phyloP scores from a whole-genome alignment of 2,888 invertebrate species.

The Trissoscelio sp. region DNA sequence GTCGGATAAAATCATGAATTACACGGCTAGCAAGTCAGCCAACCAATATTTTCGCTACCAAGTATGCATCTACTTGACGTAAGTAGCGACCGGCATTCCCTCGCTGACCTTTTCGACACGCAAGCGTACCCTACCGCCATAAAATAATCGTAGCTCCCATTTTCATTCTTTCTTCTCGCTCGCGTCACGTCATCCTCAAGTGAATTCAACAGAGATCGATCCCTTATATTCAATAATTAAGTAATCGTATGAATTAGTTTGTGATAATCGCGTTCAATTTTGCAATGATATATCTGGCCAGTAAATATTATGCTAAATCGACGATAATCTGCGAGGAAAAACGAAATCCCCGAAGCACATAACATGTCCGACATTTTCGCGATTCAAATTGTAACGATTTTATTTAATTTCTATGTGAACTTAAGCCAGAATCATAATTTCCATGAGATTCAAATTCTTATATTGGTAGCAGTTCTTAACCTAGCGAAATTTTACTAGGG shows the following conservation, averaged over 20 bases:
- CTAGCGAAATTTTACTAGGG: too few species aligned
- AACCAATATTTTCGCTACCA: constrained; percentile 43
- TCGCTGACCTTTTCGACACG: constrained; percentile 57
- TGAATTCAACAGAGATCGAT: not conserved
- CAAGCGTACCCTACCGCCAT: constrained; percentile 42
- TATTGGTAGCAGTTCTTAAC: too few species aligned
- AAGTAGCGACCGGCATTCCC: constrained; percentile 29
- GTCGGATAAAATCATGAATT: constrained; percentile 51
- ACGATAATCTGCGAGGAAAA: constrained; percentile 38
- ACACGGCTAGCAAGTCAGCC: not conserved
- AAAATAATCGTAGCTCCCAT: constrained; percentile 52
- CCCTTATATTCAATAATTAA: too few species aligned
- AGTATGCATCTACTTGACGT: constrained; percentile 52
- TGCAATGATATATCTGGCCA: not conserved
- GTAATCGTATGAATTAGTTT: not conserved
- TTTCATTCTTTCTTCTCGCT: constrained; percentile 23
- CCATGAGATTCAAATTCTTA: too few species aligned
- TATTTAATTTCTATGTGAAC: too few species aligned
- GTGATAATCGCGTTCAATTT: constrained; percentile 11
- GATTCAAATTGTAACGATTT: too few species aligned
- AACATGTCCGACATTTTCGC: constrained; percentile 45
- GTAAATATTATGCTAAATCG: constrained; percentile 36
- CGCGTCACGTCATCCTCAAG: constrained; percentile 1
- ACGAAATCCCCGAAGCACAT: constrained; percentile 35
- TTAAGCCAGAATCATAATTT: too few species aligned